phyloP scores from a whole-genome alignment of 2,113 vertebrate species.

The Callaeas wilsoni region DNA sequence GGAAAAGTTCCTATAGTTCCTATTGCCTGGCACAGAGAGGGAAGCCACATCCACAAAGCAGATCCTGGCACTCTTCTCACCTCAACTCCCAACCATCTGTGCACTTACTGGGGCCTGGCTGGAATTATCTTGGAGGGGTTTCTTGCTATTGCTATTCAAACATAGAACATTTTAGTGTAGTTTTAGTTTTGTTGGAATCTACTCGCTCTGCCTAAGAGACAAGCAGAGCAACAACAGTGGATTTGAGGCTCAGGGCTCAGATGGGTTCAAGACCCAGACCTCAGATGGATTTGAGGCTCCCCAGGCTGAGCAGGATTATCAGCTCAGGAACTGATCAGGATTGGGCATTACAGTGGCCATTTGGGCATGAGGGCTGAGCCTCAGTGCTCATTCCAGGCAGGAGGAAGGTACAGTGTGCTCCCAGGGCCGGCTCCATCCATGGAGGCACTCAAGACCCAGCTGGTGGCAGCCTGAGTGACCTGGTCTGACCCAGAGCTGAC shows the following conservation, averaged over 20 bases:
- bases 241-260: neutral
- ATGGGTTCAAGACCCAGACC: neutral
- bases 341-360: accelerated
- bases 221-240: neutral
- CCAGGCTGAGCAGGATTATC: neutral
- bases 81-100: neutral
- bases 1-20: neutral
- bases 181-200: neutral
- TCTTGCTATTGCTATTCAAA: neutral
- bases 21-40: neutral
- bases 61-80: neutral
- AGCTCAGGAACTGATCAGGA: neutral
- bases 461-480: neutral
- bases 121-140: accelerated
- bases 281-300: neutral
- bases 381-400: neutral
- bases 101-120: accelerated
- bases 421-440: neutral
- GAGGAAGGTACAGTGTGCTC: neutral
- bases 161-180: neutral
- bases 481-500: neutral
- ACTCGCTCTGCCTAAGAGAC: neutral
- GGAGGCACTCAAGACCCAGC: neutral
- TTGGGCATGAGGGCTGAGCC: neutral
- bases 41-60: neutral